Percentiles rank a stretch among this genome's conserved stretches.
These are phyloP conservation scores for Bombus waltoni DNA, from an alignment of 1,140 invertebrate species.

Conservation along the genomic window DNA sequence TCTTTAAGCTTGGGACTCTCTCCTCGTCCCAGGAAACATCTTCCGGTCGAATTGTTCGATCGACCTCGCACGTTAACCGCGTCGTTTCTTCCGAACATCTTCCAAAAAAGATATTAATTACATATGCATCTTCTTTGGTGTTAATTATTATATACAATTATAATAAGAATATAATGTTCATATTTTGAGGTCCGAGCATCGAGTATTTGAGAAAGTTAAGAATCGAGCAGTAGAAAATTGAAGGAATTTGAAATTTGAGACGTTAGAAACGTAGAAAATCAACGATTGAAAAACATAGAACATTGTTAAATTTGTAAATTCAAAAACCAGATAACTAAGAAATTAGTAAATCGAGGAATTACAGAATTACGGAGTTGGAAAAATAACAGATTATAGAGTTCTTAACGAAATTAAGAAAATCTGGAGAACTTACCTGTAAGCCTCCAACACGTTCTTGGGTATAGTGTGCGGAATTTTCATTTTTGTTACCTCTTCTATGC, in stretches of 20 bases:
- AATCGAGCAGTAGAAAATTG: no score
- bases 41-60: conserved; percentile 71
- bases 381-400: not conserved
- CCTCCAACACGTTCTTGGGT: conserved; percentile 61
- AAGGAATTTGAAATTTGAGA: no score
- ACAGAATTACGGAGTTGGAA: not conserved
- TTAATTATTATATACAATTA: not conserved
- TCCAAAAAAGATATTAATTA: conserved; percentile 22
- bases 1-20: conserved; percentile 71
- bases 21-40: conserved; percentile 72
- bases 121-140: not conserved
- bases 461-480: conserved; percentile 73
- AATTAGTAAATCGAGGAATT: not conserved
- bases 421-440: conserved; percentile 65
- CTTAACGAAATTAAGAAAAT: not conserved
- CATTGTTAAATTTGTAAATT: not conserved
- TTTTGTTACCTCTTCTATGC: conserved; percentile 14
- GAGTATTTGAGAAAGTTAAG: not conserved
- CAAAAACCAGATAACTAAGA: not conserved
- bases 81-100: conserved; percentile 75
- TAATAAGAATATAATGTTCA: not conserved
- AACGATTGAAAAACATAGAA: not conserved
- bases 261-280: not conserved
- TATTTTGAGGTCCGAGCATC: not conserved
- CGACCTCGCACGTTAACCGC: conserved; percentile 57